These are phyloP conservation scores for Sussaba pulchella DNA, from an alignment of 2,888 invertebrate species.

Conservation along the genomic window DNA sequence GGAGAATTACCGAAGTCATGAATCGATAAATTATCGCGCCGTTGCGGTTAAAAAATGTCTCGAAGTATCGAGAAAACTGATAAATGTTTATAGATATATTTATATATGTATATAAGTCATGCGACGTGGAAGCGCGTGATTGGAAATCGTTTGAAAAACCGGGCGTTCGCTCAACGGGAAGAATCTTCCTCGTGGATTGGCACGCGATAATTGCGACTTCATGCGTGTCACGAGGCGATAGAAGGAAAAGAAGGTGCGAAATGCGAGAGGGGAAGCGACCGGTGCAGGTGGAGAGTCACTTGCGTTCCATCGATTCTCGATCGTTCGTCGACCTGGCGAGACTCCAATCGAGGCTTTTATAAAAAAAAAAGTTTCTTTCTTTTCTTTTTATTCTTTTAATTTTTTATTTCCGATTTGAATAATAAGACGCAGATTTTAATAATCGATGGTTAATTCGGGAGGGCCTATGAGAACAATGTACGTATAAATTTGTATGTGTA, in stretches of 20 bases:
- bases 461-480: not conserved
- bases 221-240: slow-evolving; percentile 60
- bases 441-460: not conserved
- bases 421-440: not conserved
- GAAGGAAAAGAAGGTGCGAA: slow-evolving; percentile 59
- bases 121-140: slow-evolving; percentile 28
- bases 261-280: slow-evolving; percentile 12
- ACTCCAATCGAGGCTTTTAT: not conserved
- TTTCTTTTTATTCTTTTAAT: not conserved
- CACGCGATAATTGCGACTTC: slow-evolving; percentile 60
- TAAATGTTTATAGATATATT: not conserved
- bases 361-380: not conserved
- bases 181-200: slow-evolving; percentile 59
- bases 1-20: slow-evolving; percentile 25
- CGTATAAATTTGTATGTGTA: not conserved
- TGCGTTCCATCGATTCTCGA: slow-evolving; percentile 52
- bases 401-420: not conserved
- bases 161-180: slow-evolving; percentile 52
- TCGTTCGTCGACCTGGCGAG: slow-evolving; percentile 47
- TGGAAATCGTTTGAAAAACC: slow-evolving; percentile 61
- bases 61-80: slow-evolving; percentile 31
- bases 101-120: not conserved
- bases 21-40: slow-evolving; percentile 26
- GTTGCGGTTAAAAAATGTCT: slow-evolving; percentile 39
- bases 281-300: slow-evolving; percentile 3